Percentiles rank a stretch among this genome's conserved stretches.
phyloP scores from a whole-genome alignment of 2,797 vertebrate genomes.

The Hippoglossus hippoglossus region DNA sequence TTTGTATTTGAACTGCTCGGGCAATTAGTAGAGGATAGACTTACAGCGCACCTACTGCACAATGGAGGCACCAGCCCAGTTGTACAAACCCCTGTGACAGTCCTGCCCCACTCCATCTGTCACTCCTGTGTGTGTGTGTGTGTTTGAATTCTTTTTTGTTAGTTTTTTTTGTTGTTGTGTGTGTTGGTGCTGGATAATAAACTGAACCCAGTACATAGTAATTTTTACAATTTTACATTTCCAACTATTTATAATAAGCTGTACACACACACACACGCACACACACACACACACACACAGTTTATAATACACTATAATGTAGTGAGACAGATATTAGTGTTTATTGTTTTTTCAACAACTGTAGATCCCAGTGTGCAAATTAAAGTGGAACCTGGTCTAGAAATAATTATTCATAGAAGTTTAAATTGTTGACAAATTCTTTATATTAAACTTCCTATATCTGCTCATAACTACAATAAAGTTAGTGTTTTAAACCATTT shows the following conservation, averaged over 20 bases:
- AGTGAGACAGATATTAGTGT: no score
- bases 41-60: conserved; percentile 81
- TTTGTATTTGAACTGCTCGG: conserved; percentile 82
- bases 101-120: conserved; percentile 82
- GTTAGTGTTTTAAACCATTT: no score
- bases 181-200: not conserved
- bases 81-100: conserved; percentile 59
- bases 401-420: no score
- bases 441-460: no score
- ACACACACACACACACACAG: not conserved
- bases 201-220: not conserved
- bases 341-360: no score
- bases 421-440: no score
- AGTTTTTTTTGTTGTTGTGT: not conserved
- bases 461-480: no score
- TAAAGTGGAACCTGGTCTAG: no score
- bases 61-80: conserved; percentile 72
- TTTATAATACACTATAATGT: not conserved
- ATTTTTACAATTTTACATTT: not conserved
- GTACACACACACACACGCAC: no score
- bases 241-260: not conserved
- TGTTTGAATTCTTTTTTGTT: not conserved
- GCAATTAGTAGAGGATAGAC: conserved; percentile 86
- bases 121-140: conserved; percentile 65
- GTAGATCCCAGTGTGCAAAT: no score